Percentiles rank a stretch among this genome's conserved stretches.
Conservation (phyloP, 2,797 vertebrate species). For the Megalops cyprinoides region DNA sequence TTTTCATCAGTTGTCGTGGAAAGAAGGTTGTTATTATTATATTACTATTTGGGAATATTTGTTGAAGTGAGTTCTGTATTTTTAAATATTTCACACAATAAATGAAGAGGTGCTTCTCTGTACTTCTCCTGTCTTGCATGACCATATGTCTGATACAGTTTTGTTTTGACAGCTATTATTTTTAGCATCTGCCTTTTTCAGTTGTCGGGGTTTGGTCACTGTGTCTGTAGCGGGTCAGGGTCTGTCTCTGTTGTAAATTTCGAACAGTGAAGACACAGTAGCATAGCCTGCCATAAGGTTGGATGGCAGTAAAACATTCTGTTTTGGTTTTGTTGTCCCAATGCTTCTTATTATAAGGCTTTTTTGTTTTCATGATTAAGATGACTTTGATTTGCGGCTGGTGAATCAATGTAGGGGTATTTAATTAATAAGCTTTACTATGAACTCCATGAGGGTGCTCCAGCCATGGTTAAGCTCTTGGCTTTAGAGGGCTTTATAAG, state of each 20-base stretch:
- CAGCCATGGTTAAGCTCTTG: not conserved
- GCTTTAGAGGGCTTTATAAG: not conserved
- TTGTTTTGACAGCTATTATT: too few species aligned
- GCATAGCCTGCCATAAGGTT: too few species aligned
- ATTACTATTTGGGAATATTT: not conserved
- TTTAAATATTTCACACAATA: not conserved
- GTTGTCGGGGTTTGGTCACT: too few species aligned
- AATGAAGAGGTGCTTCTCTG: not conserved
- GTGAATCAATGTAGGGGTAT: not conserved
- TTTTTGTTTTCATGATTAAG: not conserved
- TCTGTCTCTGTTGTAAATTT: too few species aligned
- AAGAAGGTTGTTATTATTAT: not conserved
- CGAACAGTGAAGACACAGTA: too few species aligned
- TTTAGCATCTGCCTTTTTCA: too few species aligned
- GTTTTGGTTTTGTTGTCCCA: not conserved
- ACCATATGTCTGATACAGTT: not conserved
- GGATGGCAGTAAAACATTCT: too few species aligned
- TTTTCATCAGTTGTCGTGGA: not conserved
- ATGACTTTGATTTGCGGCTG: not conserved
- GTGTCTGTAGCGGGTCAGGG: too few species aligned
- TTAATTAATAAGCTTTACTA: not conserved
- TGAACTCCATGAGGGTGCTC: not conserved
- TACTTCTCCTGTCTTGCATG: not conserved
- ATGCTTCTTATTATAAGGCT: too few species aligned
- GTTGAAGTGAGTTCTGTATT: not conserved